A percentile compares a stretch with the other conserved stretches of the same genome.
Conservation (phyloP, 2,797 vertebrate species). For the Sylvia borin region DNA sequence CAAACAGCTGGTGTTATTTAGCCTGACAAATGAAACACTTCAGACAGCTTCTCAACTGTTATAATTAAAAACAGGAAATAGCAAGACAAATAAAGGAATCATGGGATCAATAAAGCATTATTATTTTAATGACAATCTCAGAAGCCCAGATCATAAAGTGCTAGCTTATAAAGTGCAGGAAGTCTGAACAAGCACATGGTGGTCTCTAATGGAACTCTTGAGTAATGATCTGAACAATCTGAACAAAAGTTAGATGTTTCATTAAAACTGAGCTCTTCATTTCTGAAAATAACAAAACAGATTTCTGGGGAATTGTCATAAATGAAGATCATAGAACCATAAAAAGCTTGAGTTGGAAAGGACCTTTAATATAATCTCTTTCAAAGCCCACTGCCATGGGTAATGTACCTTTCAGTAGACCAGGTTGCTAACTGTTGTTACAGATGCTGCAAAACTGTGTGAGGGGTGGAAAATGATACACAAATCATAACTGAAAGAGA, state of each 20-base stretch:
- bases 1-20: slow-evolving; percentile 37
- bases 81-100: slow-evolving; percentile 42
- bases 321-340: neutral
- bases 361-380: neutral
- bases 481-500: neutral
- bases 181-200: neutral
- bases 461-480: neutral
- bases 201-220: neutral
- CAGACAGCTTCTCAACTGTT: slow-evolving; percentile 30
- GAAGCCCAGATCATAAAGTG: neutral
- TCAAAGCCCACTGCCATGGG: neutral
- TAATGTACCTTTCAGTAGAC: neutral
- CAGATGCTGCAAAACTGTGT: neutral
- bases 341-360: neutral
- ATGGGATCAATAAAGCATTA: slow-evolving; percentile 42
- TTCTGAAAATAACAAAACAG: neutral
- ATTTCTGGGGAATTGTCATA: neutral
- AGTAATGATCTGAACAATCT: neutral
- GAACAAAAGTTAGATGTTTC: neutral
- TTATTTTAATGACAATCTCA: slow-evolving; percentile 57
- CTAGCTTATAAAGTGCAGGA: neutral
- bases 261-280: neutral
- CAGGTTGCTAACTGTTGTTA: neutral
- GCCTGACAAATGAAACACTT: slow-evolving; percentile 46
- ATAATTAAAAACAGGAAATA: slow-evolving; percentile 57